These are phyloP conservation scores for Heteropelma amictum DNA, from an alignment of 2,888 invertebrate species.

Conservation along the genomic window DNA sequence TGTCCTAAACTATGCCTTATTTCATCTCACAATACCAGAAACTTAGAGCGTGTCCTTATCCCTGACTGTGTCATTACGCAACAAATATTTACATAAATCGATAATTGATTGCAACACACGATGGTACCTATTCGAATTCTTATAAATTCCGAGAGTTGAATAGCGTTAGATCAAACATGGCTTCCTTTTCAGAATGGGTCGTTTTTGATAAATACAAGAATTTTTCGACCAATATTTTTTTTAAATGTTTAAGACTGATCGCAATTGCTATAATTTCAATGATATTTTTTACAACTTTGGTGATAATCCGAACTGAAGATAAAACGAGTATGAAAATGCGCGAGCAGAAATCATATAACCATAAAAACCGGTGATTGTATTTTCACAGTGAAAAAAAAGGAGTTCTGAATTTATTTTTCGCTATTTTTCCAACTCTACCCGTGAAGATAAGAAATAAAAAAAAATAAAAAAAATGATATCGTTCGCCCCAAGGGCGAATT, in stretches of 20 bases:
- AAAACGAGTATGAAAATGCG: not conserved
- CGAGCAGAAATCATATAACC: slow-evolving; percentile 1
- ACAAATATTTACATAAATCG: too few relatives aligned
- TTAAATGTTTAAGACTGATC: too few relatives aligned
- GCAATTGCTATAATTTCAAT: too few relatives aligned
- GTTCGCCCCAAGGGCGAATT: slow-evolving; percentile 1
- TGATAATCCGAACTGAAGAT: slow-evolving; percentile 4
- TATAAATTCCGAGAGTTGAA: too few relatives aligned
- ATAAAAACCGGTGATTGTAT: slow-evolving; percentile 21
- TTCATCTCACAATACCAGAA: not conserved
- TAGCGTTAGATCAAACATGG: too few relatives aligned
- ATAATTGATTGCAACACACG: too few relatives aligned
- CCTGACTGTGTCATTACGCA: too few relatives aligned
- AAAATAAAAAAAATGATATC: not conserved
- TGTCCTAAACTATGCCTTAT: slow-evolving; percentile 22
- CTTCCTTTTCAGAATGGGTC: not conserved
- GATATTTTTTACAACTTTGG: too few relatives aligned
- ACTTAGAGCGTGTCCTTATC: too few relatives aligned
- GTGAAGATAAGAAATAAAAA: slow-evolving; percentile 10
- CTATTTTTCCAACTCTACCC: not conserved
- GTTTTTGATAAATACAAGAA: not conserved
- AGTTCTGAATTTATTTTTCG: not conserved
- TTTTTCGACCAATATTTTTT: too few relatives aligned
- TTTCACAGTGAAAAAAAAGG: not conserved
- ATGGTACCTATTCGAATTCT: too few relatives aligned